These are phyloP conservation scores for Hyphantria cunea DNA, from an alignment of 1,140 invertebrate genomes.

Conservation along the genomic window DNA sequence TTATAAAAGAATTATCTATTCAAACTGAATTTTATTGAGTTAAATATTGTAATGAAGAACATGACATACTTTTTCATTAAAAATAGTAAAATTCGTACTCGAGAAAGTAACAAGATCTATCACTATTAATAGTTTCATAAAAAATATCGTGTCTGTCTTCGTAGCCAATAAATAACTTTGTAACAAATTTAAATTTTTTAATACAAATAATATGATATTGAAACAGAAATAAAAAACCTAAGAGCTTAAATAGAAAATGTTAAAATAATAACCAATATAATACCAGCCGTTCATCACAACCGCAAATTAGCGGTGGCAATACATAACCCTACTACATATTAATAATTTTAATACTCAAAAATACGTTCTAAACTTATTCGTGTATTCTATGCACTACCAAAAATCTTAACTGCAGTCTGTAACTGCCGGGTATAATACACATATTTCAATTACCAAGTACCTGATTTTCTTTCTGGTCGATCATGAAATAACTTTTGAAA, in stretches of 20 bases:
- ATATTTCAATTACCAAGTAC: not conserved
- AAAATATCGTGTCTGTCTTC: too few species aligned
- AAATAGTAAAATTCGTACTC: too few species aligned
- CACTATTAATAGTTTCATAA: too few species aligned
- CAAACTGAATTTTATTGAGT: too few species aligned
- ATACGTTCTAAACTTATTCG: not conserved
- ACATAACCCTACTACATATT: not conserved
- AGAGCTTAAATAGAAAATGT: too few species aligned
- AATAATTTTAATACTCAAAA: not conserved
- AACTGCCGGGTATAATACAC: not conserved
- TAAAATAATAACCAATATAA: slow-evolving; percentile 6
- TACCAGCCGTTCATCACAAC: not conserved
- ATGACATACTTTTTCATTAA: too few species aligned
- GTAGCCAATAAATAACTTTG: too few species aligned
- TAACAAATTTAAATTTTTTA: too few species aligned
- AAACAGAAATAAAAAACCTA: not conserved
- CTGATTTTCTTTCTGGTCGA: slow-evolving; percentile 4
- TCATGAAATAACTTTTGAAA: slow-evolving; percentile 2
- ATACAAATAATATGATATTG: too few species aligned
- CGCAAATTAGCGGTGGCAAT: slow-evolving; percentile 2
- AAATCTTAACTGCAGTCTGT: not conserved
- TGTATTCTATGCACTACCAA: not conserved
- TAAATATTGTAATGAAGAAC: too few species aligned
- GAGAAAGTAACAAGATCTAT: too few species aligned
- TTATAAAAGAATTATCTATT: too few species aligned